Evolutionary conservation across 2,888 invertebrate genomes (phyloP).

Genomic region (Ormyrus labotus): DNA sequence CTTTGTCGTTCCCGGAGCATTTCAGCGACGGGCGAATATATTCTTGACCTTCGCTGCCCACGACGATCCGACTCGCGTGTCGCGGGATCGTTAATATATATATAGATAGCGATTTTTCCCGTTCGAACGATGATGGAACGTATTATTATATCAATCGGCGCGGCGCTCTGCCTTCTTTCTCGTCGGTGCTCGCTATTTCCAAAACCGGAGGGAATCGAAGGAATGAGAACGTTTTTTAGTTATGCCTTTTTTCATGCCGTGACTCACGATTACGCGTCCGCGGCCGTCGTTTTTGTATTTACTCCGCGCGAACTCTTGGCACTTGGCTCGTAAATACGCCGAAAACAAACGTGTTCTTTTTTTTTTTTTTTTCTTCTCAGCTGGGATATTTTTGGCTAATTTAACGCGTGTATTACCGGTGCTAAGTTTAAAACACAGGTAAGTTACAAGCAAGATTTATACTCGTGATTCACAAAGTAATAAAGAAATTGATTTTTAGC

Average conservation of each 20-base stretch:
- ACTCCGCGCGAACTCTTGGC: constrained; percentile 30
- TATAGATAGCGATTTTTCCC: constrained; percentile 8
- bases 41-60: constrained; percentile 54
- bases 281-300: constrained; percentile 2
- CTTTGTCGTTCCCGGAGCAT: background rate
- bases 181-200: constrained; percentile 13
- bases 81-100: constrained; percentile 2
- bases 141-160: background rate
- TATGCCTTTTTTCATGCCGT: constrained; percentile 45
- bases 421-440: constrained; percentile 6
- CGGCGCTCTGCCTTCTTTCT: background rate
- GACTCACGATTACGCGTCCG: constrained; percentile 42
- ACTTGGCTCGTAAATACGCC: constrained; percentile 2
- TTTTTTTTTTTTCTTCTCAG: background rate
- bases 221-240: constrained; percentile 8
- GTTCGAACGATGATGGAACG: constrained; percentile 16
- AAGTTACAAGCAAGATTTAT: background rate
- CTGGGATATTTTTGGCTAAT: background rate
- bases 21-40: constrained; percentile 39
- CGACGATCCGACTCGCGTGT: constrained; percentile 22
- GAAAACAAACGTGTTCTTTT: constrained; percentile 17
- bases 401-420: background rate
- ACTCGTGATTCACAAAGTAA: background rate
- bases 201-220: constrained; percentile 48
- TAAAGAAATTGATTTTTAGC: background rate